A percentile compares a stretch with the other conserved stretches of the same genome.
Conservation (phyloP, 2,797 vertebrate genomes). For the Fistularia commersonii region DNA sequence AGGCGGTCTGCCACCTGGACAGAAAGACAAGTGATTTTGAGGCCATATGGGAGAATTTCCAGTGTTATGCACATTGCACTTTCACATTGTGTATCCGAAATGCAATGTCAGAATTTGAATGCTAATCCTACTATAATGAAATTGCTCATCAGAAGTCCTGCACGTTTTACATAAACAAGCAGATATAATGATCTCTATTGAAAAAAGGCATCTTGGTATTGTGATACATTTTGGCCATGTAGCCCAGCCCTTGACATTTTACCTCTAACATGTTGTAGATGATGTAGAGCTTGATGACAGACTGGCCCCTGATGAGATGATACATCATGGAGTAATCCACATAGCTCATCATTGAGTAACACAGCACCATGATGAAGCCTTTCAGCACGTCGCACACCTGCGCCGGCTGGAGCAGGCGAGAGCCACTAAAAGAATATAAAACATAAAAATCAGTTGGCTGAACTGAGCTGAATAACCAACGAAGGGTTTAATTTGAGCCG, state of each 20-base stretch:
- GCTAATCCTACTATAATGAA: no score
- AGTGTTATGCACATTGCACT: neutral
- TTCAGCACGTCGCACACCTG: slow-evolving; percentile 87
- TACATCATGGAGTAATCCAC: slow-evolving; percentile 99
- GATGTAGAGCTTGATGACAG: slow-evolving; percentile 98
- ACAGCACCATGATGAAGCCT: slow-evolving; percentile 89
- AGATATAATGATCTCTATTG: no score
- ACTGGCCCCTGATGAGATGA: slow-evolving; percentile 94
- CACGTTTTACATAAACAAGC: no score
- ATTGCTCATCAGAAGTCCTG: no score
- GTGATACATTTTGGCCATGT: no score
- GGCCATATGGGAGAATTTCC: no score
- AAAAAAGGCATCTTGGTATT: no score
- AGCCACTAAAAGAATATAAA: slow-evolving; percentile 69
- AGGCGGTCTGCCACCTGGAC: slow-evolving; percentile 91
- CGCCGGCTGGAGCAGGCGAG: slow-evolving; percentile 90
- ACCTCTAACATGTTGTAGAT: slow-evolving; percentile 99
- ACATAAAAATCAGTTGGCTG: neutral
- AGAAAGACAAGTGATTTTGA: neutral
- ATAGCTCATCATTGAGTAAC: slow-evolving; percentile 96
- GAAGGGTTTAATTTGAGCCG: no score
- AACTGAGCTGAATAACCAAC: neutral
- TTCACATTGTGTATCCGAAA: no score
- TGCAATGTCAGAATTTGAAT: no score
- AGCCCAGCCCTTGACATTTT: slow-evolving; percentile 14